phyloP scores from a whole-genome alignment of 2,797 vertebrate genomes.

The Cirrhinus mrigala region DNA sequence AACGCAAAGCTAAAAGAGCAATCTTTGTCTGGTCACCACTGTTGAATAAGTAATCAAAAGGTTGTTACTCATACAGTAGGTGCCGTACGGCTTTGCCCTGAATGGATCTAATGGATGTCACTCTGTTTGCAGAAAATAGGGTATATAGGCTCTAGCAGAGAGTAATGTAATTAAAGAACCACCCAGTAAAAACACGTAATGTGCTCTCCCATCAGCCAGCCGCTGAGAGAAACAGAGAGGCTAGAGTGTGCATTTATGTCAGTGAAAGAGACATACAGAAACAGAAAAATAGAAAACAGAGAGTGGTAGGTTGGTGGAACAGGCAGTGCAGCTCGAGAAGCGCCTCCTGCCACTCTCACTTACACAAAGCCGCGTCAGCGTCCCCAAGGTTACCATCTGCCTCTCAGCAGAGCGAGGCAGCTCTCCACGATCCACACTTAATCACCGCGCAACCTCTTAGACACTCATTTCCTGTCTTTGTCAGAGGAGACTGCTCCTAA shows the following conservation, averaged over 20 bases:
- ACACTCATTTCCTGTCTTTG: constrained; percentile 56
- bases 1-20: not conserved
- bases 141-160: constrained; percentile 2
- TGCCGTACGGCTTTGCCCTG: not conserved
- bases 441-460: constrained; percentile 47
- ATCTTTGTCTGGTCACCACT: not conserved
- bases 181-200: constrained; percentile 47
- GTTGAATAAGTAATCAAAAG: not conserved
- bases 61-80: not conserved
- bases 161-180: constrained; percentile 9
- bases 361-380: constrained; percentile 66
- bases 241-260: constrained; percentile 38
- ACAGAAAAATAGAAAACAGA: constrained; percentile 20
- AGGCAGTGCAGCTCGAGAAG: constrained; percentile 64
- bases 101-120: constrained; percentile 4
- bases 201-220: constrained; percentile 8
- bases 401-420: constrained; percentile 42
- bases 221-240: constrained; percentile 39
- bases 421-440: constrained; percentile 55
- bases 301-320: constrained; percentile 63
- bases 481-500: constrained; percentile 37
- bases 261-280: constrained; percentile 2
- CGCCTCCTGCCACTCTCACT: constrained; percentile 70
- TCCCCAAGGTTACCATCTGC: constrained; percentile 61
- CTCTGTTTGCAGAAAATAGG: not conserved